A percentile compares a stretch with the other conserved stretches of the same genome.
These are phyloP conservation scores for Petrocephalus microphthalmus DNA, from an alignment of 2,113 vertebrate genomes.

Conservation along the genomic window DNA sequence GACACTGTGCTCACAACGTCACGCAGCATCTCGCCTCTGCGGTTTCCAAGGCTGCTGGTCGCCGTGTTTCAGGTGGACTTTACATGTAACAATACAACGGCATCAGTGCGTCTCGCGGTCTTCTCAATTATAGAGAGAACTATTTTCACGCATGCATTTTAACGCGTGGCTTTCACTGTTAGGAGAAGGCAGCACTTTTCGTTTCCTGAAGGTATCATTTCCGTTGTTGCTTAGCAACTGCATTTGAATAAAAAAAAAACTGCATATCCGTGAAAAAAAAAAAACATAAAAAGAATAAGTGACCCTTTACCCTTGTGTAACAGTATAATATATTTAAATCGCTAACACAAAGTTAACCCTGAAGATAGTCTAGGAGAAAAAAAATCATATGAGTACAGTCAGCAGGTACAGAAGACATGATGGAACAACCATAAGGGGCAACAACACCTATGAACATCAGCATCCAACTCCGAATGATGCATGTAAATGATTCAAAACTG, in stretches of 20 bases:
- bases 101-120: neutral
- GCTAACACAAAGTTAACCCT: constrained; percentile 19
- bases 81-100: neutral
- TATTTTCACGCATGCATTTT: neutral
- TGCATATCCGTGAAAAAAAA: constrained; percentile 11
- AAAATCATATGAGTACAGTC: neutral
- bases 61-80: neutral
- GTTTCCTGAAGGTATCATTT: constrained; percentile 9
- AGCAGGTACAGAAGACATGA: neutral
- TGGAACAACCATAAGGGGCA: neutral
- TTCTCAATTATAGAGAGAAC: neutral
- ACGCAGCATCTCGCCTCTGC: neutral
- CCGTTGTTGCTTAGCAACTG: constrained; percentile 1
- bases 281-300: neutral
- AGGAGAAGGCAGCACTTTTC: neutral
- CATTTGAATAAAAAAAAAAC: neutral
- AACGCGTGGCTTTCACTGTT: neutral
- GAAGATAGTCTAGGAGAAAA: neutral
- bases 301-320: neutral
- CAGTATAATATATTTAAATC: neutral
- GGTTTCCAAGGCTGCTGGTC: neutral
- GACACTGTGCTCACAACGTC: neutral
- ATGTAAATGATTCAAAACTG: constrained; percentile 6
- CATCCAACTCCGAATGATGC: neutral
- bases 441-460: neutral